These are phyloP conservation scores for Dinomys branickii DNA, from an alignment of 2,113 vertebrate species.

Conservation along the genomic window DNA sequence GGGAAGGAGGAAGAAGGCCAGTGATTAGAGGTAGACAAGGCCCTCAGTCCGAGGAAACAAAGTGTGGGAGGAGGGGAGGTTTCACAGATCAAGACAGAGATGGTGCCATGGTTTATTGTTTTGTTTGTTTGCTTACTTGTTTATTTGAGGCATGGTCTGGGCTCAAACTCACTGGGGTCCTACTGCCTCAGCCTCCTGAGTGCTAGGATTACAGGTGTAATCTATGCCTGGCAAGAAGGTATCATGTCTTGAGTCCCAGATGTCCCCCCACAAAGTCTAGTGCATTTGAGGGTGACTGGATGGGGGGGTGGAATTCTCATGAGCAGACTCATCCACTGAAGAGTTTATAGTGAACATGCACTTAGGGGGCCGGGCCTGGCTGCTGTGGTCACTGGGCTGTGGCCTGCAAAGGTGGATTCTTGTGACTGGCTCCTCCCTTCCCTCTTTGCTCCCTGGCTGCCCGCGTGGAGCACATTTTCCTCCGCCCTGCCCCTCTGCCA, in stretches of 20 bases:
- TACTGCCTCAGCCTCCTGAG: not conserved
- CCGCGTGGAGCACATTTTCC: not conserved
- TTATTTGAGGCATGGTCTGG: not conserved
- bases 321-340: not conserved
- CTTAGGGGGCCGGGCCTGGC: not conserved
- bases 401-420: not conserved
- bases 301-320: not conserved
- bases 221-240: not conserved
- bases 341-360: not conserved
- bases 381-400: not conserved
- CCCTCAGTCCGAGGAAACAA: not conserved
- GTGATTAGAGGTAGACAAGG: not conserved
- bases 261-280: not conserved
- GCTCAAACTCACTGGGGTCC: not conserved
- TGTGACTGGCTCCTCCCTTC: not conserved
- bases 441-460: not conserved
- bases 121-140: not conserved
- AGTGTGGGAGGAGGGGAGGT: rapidly evolving
- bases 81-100: not conserved
- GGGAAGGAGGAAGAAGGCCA: not conserved
- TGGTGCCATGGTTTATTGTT: not conserved
- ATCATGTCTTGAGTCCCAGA: not conserved
- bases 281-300: not conserved
- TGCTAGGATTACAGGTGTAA: not conserved
- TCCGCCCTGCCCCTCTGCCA: not conserved